Evolutionary conservation across 92 coral and sea anemone species (phyloP), one percentile per base, ranked within the genome.

Genomic region (Actinostola sp.): DNA sequence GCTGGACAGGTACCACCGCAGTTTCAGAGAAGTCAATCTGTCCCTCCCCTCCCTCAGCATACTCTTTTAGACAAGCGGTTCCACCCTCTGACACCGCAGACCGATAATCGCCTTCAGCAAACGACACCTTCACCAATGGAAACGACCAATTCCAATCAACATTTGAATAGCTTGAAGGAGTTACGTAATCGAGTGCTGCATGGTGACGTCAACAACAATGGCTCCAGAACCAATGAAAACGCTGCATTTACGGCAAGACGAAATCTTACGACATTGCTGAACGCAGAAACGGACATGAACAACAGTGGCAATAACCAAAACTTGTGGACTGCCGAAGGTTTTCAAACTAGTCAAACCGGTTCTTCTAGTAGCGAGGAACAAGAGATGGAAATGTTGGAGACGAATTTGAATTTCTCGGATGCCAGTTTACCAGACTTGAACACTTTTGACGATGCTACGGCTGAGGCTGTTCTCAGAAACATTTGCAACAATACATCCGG

Each of bases 81-180:
- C 50, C 99, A 95, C 66, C 99, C 99, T 25, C 89, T 95, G 83
- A 95, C 99, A 11, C 99, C 99, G 2, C 99, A 95, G 82, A 86
- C 91, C 21, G 88, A 86, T 38, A 81, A 88, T 27, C 95, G 96
- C 16, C 84, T 85, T 1, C 97, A 82, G 41, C 86, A 73, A 42
- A 71, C 84, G 38, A 85, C 89, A 1, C 93, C 92, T 28, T 86
- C 96, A 29, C 96, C 97, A 54, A 79, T 93, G 84, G 92, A 89
- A 41, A 85, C 82, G 1, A 73, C 74, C 17, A 83, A 71, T 63
- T 78, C 90, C 57, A 93, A 82, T 67, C 97, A 85, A 57, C 92
- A 83, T 61, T 49, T 95, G 46, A 92, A 92, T 75, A 92, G 97
- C 43, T 86, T 95, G 63, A 95, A 95, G 73, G 95, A 95, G 73